Base-by-base conservation (phyloP, 2,888 invertebrate species). In the Andrena haemorrhoa region DNA sequence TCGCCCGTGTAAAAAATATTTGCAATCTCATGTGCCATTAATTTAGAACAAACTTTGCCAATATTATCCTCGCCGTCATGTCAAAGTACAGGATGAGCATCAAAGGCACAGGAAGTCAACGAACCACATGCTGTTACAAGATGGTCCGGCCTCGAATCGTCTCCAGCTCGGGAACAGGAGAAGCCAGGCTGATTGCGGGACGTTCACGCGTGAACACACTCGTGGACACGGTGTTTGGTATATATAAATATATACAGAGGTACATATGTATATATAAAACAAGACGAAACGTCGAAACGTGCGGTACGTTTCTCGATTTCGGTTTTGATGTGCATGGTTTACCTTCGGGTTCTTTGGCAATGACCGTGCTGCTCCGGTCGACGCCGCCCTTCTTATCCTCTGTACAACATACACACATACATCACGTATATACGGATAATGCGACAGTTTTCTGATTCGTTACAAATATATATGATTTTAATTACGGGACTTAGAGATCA, bases 381-480 rank as follows among this genome's bases (percentile, higher is more conserved):
- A 98, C 98, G 93, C 97, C 97, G 95, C 97, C 97, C 95, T 98
- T 98, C 95, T 97, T 98, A 95, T 98, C 97, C 95, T 98, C 97
- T 96, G 97, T 93, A 94, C 95, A 95, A 95, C 94, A 95, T 94
- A 95, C 94, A 95, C 94, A 95, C 95, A 94, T 95, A 93, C 92
- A 92, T 93, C 92, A 93, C 93, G 92, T 93, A 91, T 93, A 91
- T 90, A 92, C 92, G 90, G 85, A 92, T 92, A 41, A 93, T 90
- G 90, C 89, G 85, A 91, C 86, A 89, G 86, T 75, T 77, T 47
- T 8, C 41, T 58, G 20, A 6, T 51, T 56, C 56, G 56, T 56
- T 56, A 56, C 56, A 56, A 73, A 79, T 82, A 73, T 20, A 84
- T 68, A 71, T 76, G 12, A 56, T 10, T 56, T 26, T 83, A 69